Evolutionary conservation across 2,797 vertebrate genomes (phyloP), one percentile per base, ranked within the genome.

Genomic region (Poeciliopsis paucimaculata): DNA sequence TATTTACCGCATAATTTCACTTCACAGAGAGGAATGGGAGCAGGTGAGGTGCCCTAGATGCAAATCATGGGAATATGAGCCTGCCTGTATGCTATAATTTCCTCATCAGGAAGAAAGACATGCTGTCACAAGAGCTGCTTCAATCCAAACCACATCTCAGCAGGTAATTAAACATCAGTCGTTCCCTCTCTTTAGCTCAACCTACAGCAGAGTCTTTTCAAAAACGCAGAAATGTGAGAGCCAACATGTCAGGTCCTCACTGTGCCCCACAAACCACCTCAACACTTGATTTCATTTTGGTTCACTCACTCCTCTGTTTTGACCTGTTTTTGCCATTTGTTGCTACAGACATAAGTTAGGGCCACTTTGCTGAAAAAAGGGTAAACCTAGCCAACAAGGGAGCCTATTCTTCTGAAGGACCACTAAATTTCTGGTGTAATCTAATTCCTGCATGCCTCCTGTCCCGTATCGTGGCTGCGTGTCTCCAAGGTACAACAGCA

Each of bases 371-470:
- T 20, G 83, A 89, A 90, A 86, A 86, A 82, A 80, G 82, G 92
- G 91, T 91, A 94, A 94, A 93, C 85, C 88, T 89, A 93, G 91
- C 91, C 92, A 92, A 94, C 93, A 94, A 95, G 93, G 93, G 90
- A 94, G 89, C 78, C 90, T 87, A 93, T 94, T 95, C 93, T 94
- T 90, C 45, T 89, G 84, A 92, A 90, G 86, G 93, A 92, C 93
- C 94, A 89, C 91, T 95, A 94, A 91, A 95, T 95, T 95, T 94
- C 76, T 26, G 74, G 71, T 78, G 94, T 94, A 95, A 95, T 93
- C 91, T 85, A 93, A 95, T 93, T 94, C 94, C 92, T 2, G 72
- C 92, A 85, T 92, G 91, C 89, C 91, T 94, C 90, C 90, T 83
- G 90, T 92, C 92, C 89, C 79, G 64, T 91, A 94, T 93, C 91